These are phyloP conservation scores for Tenualosa ilisha DNA, from an alignment of 2,797 vertebrate genomes.

Conservation along the genomic window DNA sequence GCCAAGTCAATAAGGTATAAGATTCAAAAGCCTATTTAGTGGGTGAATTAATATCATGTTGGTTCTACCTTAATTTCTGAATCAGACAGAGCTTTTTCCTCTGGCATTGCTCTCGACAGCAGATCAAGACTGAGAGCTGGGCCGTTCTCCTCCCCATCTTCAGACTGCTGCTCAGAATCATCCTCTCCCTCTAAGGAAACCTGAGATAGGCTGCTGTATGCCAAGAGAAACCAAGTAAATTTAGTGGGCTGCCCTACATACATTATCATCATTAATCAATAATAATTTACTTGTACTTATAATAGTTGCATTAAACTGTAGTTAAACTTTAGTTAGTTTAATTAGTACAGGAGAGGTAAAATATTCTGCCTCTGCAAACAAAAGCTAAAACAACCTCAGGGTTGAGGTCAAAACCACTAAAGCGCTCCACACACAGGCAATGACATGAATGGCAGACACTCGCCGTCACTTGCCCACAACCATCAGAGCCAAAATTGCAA, in stretches of 20 bases:
- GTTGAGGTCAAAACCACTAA: background rate
- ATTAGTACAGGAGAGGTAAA: background rate
- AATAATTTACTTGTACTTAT: background rate
- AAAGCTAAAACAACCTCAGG: background rate
- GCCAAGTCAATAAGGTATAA: too few species aligned
- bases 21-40: background rate
- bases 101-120: constrained; percentile 61
- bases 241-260: background rate
- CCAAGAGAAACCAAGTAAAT: constrained; percentile 30
- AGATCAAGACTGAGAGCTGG: constrained; percentile 67
- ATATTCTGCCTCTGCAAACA: background rate
- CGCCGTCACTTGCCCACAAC: too few species aligned
- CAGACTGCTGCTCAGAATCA: constrained; percentile 46
- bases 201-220: constrained; percentile 51
- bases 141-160: constrained; percentile 62
- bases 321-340: background rate
- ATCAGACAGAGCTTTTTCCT: constrained; percentile 78
- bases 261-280: background rate
- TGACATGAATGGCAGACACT: too few species aligned
- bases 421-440: background rate
- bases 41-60: background rate
- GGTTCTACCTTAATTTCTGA: constrained; percentile 78
- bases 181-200: constrained; percentile 45
- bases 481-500: too few species aligned
- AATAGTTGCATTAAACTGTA: background rate